phyloP scores from a whole-genome alignment of 2,888 invertebrate genomes.

The Hecatera dysodea region DNA sequence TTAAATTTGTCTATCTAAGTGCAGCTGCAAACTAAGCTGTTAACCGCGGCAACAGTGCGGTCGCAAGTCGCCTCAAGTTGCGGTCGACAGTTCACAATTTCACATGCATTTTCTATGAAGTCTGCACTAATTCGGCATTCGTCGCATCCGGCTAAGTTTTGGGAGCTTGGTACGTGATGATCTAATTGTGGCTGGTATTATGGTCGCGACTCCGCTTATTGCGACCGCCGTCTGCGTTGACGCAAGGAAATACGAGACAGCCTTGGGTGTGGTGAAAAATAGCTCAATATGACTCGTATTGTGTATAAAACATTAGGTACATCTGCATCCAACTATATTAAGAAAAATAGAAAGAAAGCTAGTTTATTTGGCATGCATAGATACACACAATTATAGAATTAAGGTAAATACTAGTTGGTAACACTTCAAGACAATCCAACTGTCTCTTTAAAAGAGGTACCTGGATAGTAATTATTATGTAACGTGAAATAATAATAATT shows the following conservation, averaged over 20 bases:
- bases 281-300: not conserved
- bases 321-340: no score
- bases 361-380: no score
- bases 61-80: conserved; percentile 51
- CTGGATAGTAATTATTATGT: no score
- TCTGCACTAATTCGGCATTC: conserved; percentile 52
- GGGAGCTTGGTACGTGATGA: conserved; percentile 31
- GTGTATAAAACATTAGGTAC: not conserved
- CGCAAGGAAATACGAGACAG: not conserved
- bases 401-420: no score
- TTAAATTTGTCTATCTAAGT: conserved; percentile 42
- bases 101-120: conserved; percentile 59
- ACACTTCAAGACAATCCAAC: no score
- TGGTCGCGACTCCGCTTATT: conserved; percentile 13
- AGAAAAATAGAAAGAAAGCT: no score
- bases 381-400: no score
- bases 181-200: conserved; percentile 43
- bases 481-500: no score
- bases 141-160: conserved; percentile 45
- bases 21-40: conserved; percentile 42
- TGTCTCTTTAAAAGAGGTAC: no score
- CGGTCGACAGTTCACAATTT: conserved; percentile 50
- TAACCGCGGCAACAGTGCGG: conserved; percentile 32
- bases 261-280: not conserved
- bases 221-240: conserved; percentile 7